Conservation (phyloP, 2,797 vertebrate genomes). For the Rachycentron canadum region DNA sequence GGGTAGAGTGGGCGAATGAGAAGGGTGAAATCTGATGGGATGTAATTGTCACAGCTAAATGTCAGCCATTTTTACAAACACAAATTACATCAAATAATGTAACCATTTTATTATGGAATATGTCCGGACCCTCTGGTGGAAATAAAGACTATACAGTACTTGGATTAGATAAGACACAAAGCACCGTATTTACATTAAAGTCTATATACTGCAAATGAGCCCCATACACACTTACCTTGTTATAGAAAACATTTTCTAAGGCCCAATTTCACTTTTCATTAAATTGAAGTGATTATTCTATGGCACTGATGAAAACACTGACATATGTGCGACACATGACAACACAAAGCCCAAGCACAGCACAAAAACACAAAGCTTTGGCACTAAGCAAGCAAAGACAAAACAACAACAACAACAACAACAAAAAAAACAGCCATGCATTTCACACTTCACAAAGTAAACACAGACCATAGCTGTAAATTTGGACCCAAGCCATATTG, state of each 20-base stretch:
- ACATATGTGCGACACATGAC: constrained; percentile 48
- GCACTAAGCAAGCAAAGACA: constrained; percentile 53
- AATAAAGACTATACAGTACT: constrained; percentile 9
- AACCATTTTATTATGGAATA: constrained; percentile 41
- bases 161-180: constrained; percentile 21
- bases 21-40: constrained; percentile 61
- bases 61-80: constrained; percentile 60
- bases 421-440: constrained; percentile 71
- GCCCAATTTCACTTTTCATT: constrained; percentile 26
- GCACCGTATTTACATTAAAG: constrained; percentile 22
- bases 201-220: constrained; percentile 23
- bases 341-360: constrained; percentile 55
- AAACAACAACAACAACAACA: constrained; percentile 16
- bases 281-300: constrained; percentile 6
- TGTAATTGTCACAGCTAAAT: constrained; percentile 56
- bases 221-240: constrained; percentile 68
- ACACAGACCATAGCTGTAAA: constrained; percentile 57
- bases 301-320: constrained; percentile 54
- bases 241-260: constrained; percentile 23
- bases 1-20: constrained; percentile 50
- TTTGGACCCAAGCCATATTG: constrained; percentile 76
- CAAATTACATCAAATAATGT: constrained; percentile 38
- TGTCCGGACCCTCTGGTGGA: constrained; percentile 23
- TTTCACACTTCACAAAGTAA: constrained; percentile 34
- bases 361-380: constrained; percentile 45